Percentiles rank a stretch among this genome's conserved stretches.
phyloP scores from a whole-genome alignment of 2,888 invertebrate genomes.

The Sarcophaga rosellei region DNA sequence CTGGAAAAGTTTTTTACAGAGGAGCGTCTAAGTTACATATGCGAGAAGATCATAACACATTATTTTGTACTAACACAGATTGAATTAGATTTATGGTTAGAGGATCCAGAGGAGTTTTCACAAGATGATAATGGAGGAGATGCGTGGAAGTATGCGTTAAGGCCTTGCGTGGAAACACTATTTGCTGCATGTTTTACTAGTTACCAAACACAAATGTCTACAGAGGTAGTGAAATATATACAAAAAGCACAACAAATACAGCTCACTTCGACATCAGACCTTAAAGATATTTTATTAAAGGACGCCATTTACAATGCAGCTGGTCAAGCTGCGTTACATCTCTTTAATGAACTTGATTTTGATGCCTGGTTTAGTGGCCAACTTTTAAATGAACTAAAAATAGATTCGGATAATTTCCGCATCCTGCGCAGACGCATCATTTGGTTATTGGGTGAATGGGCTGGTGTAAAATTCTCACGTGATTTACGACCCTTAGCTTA shows the following conservation, averaged over 20 bases:
- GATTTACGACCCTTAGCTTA: conserved; percentile 91
- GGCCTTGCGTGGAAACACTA: conserved; percentile 94
- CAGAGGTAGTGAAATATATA: conserved; percentile 88
- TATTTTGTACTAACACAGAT: conserved; percentile 92
- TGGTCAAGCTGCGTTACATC: conserved; percentile 92
- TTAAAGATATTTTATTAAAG: conserved; percentile 90
- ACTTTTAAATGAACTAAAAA: conserved; percentile 90
- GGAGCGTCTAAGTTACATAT: conserved; percentile 90
- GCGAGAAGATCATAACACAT: conserved; percentile 91
- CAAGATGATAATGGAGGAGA: conserved; percentile 92
- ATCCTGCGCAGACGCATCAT: conserved; percentile 92
- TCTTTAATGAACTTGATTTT: conserved; percentile 96
- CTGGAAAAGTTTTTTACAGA: conserved; percentile 89
- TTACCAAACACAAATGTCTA: conserved; percentile 87
- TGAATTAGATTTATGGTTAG: conserved; percentile 93
- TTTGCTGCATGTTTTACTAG: conserved; percentile 92
- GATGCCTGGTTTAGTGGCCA: conserved; percentile 95
- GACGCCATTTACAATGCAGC: conserved; percentile 97
- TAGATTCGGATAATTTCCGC: conserved; percentile 91
- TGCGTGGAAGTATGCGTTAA: conserved; percentile 95
- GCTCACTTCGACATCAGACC: conserved; percentile 86
- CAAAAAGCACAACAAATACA: conserved; percentile 87
- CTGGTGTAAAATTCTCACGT: conserved; percentile 90
- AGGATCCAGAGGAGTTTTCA: conserved; percentile 94
- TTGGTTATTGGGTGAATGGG: conserved; percentile 89